Evolutionary conservation across 1,140 invertebrate genomes (phyloP).

Genomic region (Meloidogyne floridensis): DNA sequence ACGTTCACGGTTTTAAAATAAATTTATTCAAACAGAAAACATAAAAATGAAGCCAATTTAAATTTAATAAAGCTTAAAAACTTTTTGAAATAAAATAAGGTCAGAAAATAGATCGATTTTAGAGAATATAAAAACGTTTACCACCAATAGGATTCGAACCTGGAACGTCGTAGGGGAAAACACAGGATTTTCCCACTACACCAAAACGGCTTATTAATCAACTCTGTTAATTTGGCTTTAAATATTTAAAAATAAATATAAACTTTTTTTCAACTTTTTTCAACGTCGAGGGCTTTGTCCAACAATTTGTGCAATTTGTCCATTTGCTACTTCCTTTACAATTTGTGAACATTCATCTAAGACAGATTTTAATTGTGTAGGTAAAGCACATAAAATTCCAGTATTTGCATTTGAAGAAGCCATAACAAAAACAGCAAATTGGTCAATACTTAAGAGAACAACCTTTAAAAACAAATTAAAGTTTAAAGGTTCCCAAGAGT

Average conservation of each 20-base stretch:
- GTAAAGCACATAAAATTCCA: constrained; percentile 43
- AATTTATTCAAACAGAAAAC: too few relatives aligned
- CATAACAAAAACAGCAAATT: constrained; percentile 50
- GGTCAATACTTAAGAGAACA: constrained; percentile 45
- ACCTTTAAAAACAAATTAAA: constrained; percentile 25
- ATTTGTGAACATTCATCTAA: constrained; percentile 46
- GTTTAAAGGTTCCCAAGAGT: too few relatives aligned
- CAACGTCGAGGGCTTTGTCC: constrained; percentile 22
- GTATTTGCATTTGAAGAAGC: constrained; percentile 54
- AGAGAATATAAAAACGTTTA: too few relatives aligned
- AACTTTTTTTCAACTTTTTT: background rate
- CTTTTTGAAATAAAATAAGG: too few relatives aligned
- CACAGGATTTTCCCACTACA: background rate
- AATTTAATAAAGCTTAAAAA: background rate
- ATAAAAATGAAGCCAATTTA: too few relatives aligned
- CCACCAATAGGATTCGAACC: background rate
- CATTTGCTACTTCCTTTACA: constrained; percentile 34
- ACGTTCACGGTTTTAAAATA: too few relatives aligned
- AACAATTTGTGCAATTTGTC: constrained; percentile 3
- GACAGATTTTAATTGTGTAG: constrained; percentile 38
- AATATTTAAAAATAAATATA: background rate
- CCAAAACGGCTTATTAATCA: background rate
- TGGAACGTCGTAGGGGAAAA: background rate
- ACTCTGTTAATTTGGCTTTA: background rate
- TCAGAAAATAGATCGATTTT: too few relatives aligned